Evolutionary conservation across 2,113 vertebrate species (phyloP), one percentile per base, ranked within the genome.

Genomic region (Petrocephalus zakoni): DNA sequence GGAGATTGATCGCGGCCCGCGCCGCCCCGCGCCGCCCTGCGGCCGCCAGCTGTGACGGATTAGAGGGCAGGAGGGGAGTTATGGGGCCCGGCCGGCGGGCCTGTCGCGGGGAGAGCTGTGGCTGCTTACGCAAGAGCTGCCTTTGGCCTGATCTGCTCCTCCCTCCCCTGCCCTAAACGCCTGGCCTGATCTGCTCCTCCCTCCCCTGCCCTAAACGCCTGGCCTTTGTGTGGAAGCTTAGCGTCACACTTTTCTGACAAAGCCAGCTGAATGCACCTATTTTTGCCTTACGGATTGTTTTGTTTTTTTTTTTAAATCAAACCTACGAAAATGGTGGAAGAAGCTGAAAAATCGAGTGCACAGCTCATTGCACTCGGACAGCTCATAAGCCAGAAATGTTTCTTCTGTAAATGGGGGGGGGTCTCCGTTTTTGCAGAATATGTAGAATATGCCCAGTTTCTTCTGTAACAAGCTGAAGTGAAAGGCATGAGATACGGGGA

Each of bases 41-140:
- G 94, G 95, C 93, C 97, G 97, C 98, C 99, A 98, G 98, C 99
- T 97, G 99, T 98, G 98, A 98, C 98, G 99, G 97, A 99, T 99
- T 99, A 98, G 99, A 96, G 96, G 97, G 96, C 97, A 97, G 96
- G 96, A 96, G 96, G 96, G 96, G 97, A 97, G 98, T 98, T 98
- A 98, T 97, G 96, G 96, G 96, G 95, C 96, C 96, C 96, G 96
- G 96, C 96, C 97, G 96, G 97, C 96, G 96, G 94, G 96, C 95
- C 95, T 97, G 97, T 97, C 96, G 96, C 87, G 90, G 90, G 92
- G 92, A 83, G 83, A 83, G 89, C 81, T 91, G 90, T 89, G 88
- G 89, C 90, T 42, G 58, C 88, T 92, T 89, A 91, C 89, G 13
- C 56, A 29, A 34, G 64, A 8, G 93, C 90, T 56, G 90, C 88